These are phyloP conservation scores for Chelonus insularis DNA, from an alignment of 1,140 invertebrate genomes.

Conservation along the genomic window DNA sequence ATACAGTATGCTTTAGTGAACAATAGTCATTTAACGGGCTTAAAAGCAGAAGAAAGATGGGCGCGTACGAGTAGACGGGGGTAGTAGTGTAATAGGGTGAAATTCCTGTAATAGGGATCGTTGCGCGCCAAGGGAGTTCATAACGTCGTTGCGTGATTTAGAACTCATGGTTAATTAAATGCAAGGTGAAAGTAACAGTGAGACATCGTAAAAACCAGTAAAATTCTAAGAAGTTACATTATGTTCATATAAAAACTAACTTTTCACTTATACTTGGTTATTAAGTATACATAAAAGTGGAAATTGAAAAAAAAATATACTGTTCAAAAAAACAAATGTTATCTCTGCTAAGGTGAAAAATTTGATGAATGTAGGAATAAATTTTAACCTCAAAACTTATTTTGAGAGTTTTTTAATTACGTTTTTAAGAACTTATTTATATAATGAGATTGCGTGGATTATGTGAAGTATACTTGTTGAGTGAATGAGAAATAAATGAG, in stretches of 20 bases:
- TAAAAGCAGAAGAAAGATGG: constrained; percentile 2
- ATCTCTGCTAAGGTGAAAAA: no score
- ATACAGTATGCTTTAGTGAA: constrained; percentile 14
- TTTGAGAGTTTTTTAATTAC: no score
- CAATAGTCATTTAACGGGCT: constrained; percentile 13
- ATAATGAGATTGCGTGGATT: no score
- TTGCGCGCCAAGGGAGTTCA: constrained; percentile 39
- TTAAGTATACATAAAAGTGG: no score
- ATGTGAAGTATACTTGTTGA: no score
- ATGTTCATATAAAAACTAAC: not conserved
- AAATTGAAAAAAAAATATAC: no score
- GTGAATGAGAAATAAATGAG: no score
- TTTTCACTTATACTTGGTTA: no score
- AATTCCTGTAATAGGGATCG: constrained; percentile 26
- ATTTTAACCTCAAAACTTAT: no score
- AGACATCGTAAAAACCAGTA: not conserved
- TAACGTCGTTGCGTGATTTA: constrained; percentile 52
- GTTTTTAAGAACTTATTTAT: no score
- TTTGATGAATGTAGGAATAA: no score
- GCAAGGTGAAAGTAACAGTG: constrained; percentile 23
- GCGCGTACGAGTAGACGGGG: not conserved
- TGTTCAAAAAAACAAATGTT: no score
- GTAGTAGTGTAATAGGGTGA: constrained; percentile 11
- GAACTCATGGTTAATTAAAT: constrained; percentile 49
- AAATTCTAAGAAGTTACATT: not conserved